Percentiles rank a stretch among this genome's conserved stretches.
These are phyloP conservation scores for Aurelia sp. DNA, from an alignment of 30 jellyfish, hydroid and myxozoan species.

Conservation along the genomic window DNA sequence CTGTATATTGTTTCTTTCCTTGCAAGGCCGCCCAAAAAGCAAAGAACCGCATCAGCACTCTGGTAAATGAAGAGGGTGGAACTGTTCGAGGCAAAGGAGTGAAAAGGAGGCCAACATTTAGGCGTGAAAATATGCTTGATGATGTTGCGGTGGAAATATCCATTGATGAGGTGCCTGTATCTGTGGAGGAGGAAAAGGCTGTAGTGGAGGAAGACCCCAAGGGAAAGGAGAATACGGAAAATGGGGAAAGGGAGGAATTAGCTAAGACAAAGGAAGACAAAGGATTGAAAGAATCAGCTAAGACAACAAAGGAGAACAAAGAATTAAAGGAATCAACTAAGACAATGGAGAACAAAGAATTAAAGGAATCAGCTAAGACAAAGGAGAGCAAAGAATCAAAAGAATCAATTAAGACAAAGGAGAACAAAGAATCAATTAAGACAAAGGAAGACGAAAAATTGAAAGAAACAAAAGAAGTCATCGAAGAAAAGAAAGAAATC, in stretches of 20 bases:
- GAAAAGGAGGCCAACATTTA: constrained; percentile 76
- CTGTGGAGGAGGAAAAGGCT: constrained; percentile 15
- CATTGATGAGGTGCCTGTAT: constrained; percentile 52
- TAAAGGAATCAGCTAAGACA: neutral
- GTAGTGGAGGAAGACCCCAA: neutral
- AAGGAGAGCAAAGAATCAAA: neutral
- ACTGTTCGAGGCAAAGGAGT: constrained; percentile 27
- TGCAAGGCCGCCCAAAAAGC: constrained; percentile 84
- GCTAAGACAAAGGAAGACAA: constrained; percentile 8
- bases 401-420: neutral
- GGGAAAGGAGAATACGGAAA: constrained; percentile 5
- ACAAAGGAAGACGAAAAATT: neutral
- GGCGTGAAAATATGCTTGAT: constrained; percentile 29
- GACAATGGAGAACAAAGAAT: neutral
- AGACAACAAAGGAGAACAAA: neutral
- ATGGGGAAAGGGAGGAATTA: neutral
- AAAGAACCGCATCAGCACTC: constrained; percentile 76
- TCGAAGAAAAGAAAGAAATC: neutral
- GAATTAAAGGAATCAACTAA: neutral
- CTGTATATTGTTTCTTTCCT: neutral
- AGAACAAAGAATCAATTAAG: neutral
- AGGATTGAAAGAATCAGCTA: neutral
- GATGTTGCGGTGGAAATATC: constrained; percentile 65
- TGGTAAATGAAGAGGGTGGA: constrained; percentile 26
- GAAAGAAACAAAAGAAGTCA: neutral